These are phyloP conservation scores for Punctoribates punctum DNA, from an alignment of 2,888 invertebrate genomes.

Conservation along the genomic window DNA sequence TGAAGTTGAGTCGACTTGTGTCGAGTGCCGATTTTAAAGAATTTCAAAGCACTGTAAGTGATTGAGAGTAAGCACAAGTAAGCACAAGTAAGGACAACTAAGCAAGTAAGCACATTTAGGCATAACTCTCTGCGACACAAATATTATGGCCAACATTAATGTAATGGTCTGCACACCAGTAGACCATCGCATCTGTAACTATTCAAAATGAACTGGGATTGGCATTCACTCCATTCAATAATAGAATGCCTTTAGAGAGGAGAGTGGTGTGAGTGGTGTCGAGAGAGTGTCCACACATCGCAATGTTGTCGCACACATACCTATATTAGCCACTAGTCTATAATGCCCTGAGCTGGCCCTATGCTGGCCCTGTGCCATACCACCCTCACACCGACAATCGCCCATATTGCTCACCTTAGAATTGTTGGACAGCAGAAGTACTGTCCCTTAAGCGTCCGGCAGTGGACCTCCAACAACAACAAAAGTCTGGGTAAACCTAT, in stretches of 20 bases:
- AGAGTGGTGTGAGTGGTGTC: no score
- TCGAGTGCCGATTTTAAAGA: constrained; percentile 29
- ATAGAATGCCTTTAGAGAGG: not conserved
- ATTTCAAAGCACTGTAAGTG: no score
- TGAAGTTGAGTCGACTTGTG: not conserved
- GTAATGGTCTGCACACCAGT: constrained; percentile 24
- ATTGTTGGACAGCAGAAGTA: not conserved
- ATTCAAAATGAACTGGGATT: constrained; percentile 33
- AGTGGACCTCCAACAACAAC: constrained; percentile 27
- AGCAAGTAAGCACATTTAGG: not conserved
- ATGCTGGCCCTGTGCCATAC: not conserved
- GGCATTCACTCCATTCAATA: constrained; percentile 26
- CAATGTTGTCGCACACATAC: not conserved
- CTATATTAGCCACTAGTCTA: not conserved
- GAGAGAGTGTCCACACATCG: not conserved
- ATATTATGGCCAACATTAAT: constrained; percentile 17
- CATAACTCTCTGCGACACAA: constrained; percentile 20
- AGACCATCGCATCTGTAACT: constrained; percentile 22
- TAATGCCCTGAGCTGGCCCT: no score
- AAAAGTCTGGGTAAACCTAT: constrained; percentile 25
- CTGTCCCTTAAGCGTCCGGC: not conserved
- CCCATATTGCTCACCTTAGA: constrained; percentile 23
- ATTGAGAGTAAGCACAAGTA: not conserved
- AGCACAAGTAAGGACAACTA: no score
- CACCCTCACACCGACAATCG: constrained; percentile 22